Evolutionary conservation across 2,797 vertebrate genomes (phyloP).

Genomic region (Urophycis tenuis): DNA sequence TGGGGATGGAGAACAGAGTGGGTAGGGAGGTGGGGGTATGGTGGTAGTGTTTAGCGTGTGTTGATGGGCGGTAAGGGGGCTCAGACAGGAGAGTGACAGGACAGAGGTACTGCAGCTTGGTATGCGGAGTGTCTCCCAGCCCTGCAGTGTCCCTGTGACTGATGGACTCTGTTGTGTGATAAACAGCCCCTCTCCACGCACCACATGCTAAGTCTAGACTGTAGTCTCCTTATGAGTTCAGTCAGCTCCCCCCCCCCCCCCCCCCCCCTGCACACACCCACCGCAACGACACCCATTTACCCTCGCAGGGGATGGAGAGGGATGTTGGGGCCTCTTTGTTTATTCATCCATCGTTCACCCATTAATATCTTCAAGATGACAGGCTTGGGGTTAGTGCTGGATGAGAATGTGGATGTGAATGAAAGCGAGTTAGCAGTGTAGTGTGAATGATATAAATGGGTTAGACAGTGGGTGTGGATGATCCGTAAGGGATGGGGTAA

Average conservation of each 20-base stretch:
- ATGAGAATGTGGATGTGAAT: too few species aligned
- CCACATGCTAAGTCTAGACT: constrained; percentile 52
- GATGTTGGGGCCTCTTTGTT: not conserved
- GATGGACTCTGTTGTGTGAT: constrained; percentile 63
- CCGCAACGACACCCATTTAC: constrained; percentile 19
- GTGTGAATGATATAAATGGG: too few species aligned
- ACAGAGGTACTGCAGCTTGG: constrained; percentile 30
- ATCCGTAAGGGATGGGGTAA: too few species aligned
- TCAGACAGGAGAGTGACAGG: too few species aligned
- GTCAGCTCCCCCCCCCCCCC: constrained; percentile 17
- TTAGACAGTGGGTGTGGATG: too few species aligned
- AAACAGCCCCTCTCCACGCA: constrained; percentile 56
- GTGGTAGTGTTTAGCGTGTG: too few species aligned
- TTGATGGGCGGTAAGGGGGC: too few species aligned
- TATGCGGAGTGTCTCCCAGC: constrained; percentile 37
- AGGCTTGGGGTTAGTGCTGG: too few species aligned
- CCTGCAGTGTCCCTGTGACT: constrained; percentile 51
- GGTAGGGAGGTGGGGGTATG: too few species aligned
- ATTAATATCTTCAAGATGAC: too few species aligned
- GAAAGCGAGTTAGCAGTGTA: too few species aligned
- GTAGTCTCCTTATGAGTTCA: constrained; percentile 47
- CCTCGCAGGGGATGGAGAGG: constrained; percentile 26
- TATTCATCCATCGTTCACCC: constrained; percentile 5
- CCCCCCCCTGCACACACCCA: not conserved
- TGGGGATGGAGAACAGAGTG: too few species aligned